Base-by-base conservation (phyloP, 2,113 vertebrate species). In the Candoia aspera region DNA sequence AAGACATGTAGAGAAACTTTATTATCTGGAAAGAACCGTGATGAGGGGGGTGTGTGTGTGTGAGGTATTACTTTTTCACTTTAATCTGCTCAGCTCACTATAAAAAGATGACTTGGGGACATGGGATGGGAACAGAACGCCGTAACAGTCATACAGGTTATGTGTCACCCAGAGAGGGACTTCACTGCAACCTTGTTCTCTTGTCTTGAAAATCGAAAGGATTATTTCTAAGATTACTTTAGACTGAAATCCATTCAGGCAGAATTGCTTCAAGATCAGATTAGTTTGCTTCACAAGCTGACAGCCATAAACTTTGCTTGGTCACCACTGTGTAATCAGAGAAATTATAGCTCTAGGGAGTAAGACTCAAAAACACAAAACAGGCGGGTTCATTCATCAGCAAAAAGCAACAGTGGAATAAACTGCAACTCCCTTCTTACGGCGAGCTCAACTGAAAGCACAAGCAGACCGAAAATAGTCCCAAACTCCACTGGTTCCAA, bases 1-100 rank as follows among this genome's bases (percentile, higher is more conserved):
- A 93, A 95, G 92, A 94, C 58, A 87, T 0, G 91, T 92, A 11
- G 88, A 94, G 10, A 17, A 0, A 84, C 33, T 73, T 17, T 91
- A 88, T 64, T 62, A 64, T 42, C 79, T 2, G 0, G 1, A 90
- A 24, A 92, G 85, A 84, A 42, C 84, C 19, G 58, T 2, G 55
- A 84, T 84, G 83, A 33, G 85, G 62, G 57, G 83, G 90, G 23
- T 0, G 2, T 59, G 89, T 88, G 93, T 59, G 57, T 93, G 91
- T 86, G 85, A 91, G 64, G 6, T 0, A 54, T 93, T 92, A 13
- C 91, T n/a, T 60, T 5, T 84, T 93, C 93, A 86, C 87, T 86
- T 64, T 54, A 73, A 90, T 85, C 68, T 84, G 92, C 86, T 85
- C 62, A 60, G 9, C 29, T 92, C 54, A 3, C 84, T 87, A 57